Evolutionary conservation across 2,113 vertebrate species (phyloP).

Genomic region (Elanus axillaris): DNA sequence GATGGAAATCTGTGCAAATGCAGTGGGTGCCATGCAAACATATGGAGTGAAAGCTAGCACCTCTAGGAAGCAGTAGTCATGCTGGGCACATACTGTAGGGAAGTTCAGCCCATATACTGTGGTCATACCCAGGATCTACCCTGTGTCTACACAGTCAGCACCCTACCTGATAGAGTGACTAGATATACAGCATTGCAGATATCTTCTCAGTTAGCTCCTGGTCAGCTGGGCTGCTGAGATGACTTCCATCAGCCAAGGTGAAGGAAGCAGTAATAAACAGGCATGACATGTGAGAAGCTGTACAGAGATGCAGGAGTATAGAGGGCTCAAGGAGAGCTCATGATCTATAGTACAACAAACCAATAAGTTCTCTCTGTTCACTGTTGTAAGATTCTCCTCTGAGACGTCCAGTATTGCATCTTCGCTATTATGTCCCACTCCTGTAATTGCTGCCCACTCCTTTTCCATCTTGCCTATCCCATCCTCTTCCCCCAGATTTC

Average conservation of each 20-base stretch:
- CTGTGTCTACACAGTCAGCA: not conserved
- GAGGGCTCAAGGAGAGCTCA: not conserved
- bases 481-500: not conserved
- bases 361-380: not conserved
- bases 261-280: not conserved
- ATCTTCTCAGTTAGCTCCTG: not conserved
- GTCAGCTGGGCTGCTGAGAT: not conserved
- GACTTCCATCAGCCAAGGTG: not conserved
- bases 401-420: not conserved
- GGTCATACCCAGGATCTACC: not conserved
- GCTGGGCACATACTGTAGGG: not conserved
- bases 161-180: not conserved
- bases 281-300: not conserved
- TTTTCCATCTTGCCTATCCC: not conserved
- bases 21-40: not conserved
- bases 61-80: not conserved
- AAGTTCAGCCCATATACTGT: not conserved
- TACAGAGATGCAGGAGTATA: not conserved
- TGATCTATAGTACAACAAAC: not conserved
- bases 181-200: not conserved
- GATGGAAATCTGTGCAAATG: not conserved
- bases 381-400: not conserved
- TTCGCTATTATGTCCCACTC: not conserved
- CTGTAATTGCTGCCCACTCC: not conserved
- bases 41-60: not conserved